phyloP scores from a whole-genome alignment of 2,797 vertebrate species.

The Enteromius treurensis region DNA sequence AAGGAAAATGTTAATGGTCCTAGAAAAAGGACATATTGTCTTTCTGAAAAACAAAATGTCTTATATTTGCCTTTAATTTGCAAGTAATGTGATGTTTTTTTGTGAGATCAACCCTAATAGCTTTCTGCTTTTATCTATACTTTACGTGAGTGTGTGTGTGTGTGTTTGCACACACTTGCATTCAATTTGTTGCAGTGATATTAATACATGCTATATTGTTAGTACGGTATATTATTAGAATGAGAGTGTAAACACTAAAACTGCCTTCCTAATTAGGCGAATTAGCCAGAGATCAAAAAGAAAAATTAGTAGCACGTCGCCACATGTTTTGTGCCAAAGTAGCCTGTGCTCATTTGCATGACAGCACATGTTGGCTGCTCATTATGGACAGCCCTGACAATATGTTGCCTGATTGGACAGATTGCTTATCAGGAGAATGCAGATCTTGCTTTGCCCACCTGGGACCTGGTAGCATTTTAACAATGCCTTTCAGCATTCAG shows the following conservation, averaged over 20 bases:
- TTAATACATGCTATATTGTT: slow-evolving; percentile 2
- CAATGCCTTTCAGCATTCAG: slow-evolving; percentile 25
- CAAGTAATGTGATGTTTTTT: neutral
- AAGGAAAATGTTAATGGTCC: neutral
- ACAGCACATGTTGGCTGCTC: slow-evolving; percentile 52
- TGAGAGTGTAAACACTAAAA: slow-evolving; percentile 7
- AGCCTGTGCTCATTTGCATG: slow-evolving; percentile 48
- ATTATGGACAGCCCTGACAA: slow-evolving; percentile 44
- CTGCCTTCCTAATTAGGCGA: slow-evolving; percentile 35
- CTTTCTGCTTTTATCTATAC: neutral
- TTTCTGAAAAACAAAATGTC: neutral
- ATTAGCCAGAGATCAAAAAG: slow-evolving; percentile 47
- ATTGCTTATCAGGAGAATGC: slow-evolving; percentile 49
- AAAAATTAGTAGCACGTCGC: slow-evolving; percentile 23
- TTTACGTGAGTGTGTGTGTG: neutral
- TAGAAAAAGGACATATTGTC: neutral
- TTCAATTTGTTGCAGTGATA: slow-evolving; percentile 22
- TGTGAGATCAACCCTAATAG: neutral
- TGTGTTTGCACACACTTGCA: neutral
- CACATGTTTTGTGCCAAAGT: slow-evolving; percentile 1
- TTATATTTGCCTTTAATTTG: neutral
- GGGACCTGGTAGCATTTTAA: slow-evolving; percentile 34
- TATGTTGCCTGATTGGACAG: slow-evolving; percentile 54
- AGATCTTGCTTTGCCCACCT: slow-evolving; percentile 35
- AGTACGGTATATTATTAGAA: neutral